phyloP scores from a whole-genome alignment of 2,113 vertebrate species.

The Zeus faber region DNA sequence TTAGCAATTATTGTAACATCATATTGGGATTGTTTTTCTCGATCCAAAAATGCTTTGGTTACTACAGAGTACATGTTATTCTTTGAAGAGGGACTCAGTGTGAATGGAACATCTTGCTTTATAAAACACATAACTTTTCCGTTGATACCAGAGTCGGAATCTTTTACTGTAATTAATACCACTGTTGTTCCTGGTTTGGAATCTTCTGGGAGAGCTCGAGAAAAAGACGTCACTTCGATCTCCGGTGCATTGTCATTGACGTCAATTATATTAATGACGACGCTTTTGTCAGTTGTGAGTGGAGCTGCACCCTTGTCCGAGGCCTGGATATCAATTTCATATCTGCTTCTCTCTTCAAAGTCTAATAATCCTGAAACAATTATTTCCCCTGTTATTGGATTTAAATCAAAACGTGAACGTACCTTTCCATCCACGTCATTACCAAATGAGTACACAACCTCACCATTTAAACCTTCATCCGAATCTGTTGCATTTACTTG shows the following conservation, averaged over 20 bases:
- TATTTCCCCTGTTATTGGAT: conserved; percentile 53
- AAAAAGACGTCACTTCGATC: conserved; percentile 55
- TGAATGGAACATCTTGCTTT: conserved; percentile 30
- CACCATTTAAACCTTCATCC: conserved; percentile 57
- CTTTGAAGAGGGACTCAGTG: conserved; percentile 41
- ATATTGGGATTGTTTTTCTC: conserved; percentile 27
- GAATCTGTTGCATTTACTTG: conserved; percentile 65
- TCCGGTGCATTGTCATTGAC: conserved; percentile 57
- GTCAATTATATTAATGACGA: conserved; percentile 46
- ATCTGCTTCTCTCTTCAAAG: conserved; percentile 45
- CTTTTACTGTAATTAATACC: conserved; percentile 37
- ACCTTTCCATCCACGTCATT: conserved; percentile 37
- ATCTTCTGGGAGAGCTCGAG: conserved; percentile 38
- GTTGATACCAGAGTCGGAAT: conserved; percentile 49
- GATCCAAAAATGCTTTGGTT: conserved; percentile 31
- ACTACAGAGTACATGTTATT: conserved; percentile 51
- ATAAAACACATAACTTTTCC: conserved; percentile 65
- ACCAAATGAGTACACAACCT: conserved; percentile 60
- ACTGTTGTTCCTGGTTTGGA: conserved; percentile 36
- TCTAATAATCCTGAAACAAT: conserved; percentile 43
- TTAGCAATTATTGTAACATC: conserved; percentile 22
- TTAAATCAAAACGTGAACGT: conserved; percentile 39
- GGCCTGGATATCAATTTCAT: conserved; percentile 59
- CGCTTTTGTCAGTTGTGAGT: conserved; percentile 34
- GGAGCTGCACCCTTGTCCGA: conserved; percentile 44